Base-by-base conservation (phyloP, 2,113 vertebrate species). In the Gopherus flavomarginatus region DNA sequence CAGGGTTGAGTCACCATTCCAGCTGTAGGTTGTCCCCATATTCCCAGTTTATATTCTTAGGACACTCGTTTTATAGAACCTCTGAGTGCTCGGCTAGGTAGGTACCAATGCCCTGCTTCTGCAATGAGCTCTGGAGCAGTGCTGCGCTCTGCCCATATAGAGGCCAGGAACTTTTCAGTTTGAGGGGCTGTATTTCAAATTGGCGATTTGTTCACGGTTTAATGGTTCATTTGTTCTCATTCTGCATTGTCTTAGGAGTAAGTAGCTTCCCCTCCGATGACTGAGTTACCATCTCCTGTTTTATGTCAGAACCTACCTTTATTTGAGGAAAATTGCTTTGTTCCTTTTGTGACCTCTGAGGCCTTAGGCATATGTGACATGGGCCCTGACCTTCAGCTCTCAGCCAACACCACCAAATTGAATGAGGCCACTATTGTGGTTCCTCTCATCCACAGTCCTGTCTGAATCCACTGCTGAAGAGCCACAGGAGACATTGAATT, bases 61-160 rank as follows among this genome's bases (percentile, higher is more conserved):
- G n/a, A n/a, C 62, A 89, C 24, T 2, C 6, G 1, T 53, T 22
- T 56, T 14, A 9, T 44, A 50, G 49, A 81, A 85, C 16, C 88
- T 7, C 50, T 50, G 14, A 50, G 50, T 47, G 29, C 56, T 11
- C 29, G 86, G 72, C 72, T 42, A 50, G 27, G 38, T 29, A 75
- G 5, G 1, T 5, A 16, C 35, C 85, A 56, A 31, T 26, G 35
- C 38, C 92, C 8, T 0, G 0, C 75, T 59, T 0, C 0, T 12
- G 12, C 27, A 52, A 31, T 0, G 0, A 87, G 2, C 2, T 44
- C 47, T 62, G 72, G 50, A 81, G 1, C 47, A 12, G 26, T 59
- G 26, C 56, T 59, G 56, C 12, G 26, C 56, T 59, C 56, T 59
- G 11, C 56, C 56, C 27, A 27, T 62, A 13, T 29, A 62, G 5